Conservation (phyloP, 2,797 vertebrate species). For the Gallinago nigripennis region DNA sequence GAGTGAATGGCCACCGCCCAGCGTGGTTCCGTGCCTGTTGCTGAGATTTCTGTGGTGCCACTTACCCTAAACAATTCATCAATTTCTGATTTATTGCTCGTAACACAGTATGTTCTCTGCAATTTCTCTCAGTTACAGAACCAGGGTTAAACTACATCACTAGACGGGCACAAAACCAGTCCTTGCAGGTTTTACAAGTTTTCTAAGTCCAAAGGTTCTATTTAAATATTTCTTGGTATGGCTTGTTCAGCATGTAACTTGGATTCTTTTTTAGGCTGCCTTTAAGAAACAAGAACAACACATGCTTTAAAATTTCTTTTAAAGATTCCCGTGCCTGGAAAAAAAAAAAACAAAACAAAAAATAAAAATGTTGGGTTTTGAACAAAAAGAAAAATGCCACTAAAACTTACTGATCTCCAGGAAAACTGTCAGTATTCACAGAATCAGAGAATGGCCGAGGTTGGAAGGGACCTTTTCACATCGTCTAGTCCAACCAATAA, state of each 20-base stretch:
- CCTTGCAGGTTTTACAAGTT: not conserved
- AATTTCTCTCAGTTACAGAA: not conserved
- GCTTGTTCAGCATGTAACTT: not conserved
- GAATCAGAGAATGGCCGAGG: too few species aligned
- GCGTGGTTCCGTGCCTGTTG: not conserved
- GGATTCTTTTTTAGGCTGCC: not conserved
- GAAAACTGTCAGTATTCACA: not conserved
- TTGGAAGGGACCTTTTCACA: too few species aligned
- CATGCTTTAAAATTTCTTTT: not conserved
- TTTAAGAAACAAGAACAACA: not conserved
- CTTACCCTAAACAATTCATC: not conserved
- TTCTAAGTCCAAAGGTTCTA: not conserved
- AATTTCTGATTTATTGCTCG: not conserved
- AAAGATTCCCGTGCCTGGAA: not conserved
- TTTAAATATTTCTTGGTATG: not conserved
- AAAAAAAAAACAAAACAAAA: not conserved
- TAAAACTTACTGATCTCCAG: not conserved
- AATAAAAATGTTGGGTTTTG: not conserved
- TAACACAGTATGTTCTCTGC: not conserved
- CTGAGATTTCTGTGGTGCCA: not conserved
- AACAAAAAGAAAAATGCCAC: not conserved
- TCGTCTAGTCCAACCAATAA: too few species aligned
- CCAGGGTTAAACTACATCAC: not conserved
- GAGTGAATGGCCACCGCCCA: not conserved
- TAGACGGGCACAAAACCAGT: not conserved